Base-by-base conservation (phyloP, 2,797 vertebrate genomes). In the Anas flavirostris region DNA sequence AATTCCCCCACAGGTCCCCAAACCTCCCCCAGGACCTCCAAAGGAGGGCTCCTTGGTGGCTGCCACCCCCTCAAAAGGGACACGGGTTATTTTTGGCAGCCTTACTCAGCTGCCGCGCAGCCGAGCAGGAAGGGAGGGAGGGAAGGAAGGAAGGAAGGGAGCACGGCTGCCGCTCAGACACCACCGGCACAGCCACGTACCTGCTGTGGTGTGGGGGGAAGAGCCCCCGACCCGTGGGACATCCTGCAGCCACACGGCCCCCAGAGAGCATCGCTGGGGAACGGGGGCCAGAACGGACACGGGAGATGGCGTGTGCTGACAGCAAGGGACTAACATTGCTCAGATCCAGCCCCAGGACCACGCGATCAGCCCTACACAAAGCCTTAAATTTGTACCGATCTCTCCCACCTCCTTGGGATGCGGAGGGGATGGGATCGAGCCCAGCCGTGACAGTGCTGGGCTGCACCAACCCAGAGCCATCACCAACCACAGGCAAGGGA, bases 361-460 rank as follows among this genome's bases (percentile, higher is more conserved):
- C 6, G 23, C 22, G 2, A 31, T 7, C 26, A 55, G 58, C n/a
- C n/a, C 43, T 62, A 18, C 0, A 21, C 43, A 68, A 64, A 75
- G 50, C 14, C 19, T 28, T 11, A 4, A 9, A 9, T 62, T 44
- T 15, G 39, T 23, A 41, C 5, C 37, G 12, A 5, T 12, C 31
- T 43, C 56, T 37, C 73, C 23, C 33, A 3, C 41, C 9, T 15
- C 7, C 25, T 64, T 5, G 10, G 68, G 53, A 11, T 18, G 12
- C 5, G 7, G 69, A 39, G 52, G 37, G 46, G 64, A 37, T 26
- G 41, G 55, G 77, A 66, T 28, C 3, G 2, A 46, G 37, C 66
- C 53, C 3, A 28, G 67, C 17, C 1, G 0, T 1, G 3, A 5
- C 0, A 2, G 50, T 56, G 33, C 16, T 43, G 39, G 9, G 35